Evolutionary conservation across 2,888 invertebrate genomes (phyloP).

Genomic region (Lottia scabra): DNA sequence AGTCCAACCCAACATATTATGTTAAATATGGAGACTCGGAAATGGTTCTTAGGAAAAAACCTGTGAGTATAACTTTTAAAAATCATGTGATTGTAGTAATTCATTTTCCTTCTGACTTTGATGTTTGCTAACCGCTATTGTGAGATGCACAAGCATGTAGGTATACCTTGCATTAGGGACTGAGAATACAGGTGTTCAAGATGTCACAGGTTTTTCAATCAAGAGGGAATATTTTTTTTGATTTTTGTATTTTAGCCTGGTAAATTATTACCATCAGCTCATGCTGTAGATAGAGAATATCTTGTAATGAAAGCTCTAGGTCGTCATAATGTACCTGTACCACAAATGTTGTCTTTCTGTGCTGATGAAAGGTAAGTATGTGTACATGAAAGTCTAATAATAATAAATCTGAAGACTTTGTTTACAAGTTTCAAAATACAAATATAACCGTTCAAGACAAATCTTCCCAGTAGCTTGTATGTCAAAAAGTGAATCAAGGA

Average conservation of each 20-base stretch:
- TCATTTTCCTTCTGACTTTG: background rate
- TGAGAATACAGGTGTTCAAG: too few species aligned
- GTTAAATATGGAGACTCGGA: conserved; percentile 63
- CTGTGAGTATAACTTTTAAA: conserved; percentile 65
- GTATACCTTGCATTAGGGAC: too few species aligned
- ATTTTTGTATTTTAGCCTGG: conserved; percentile 65
- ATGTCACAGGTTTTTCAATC: too few species aligned
- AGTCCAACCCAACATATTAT: conserved; percentile 71
- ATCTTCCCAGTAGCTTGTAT: too few species aligned
- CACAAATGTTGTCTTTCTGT: conserved; percentile 64
- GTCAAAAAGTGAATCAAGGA: too few species aligned
- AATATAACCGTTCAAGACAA: too few species aligned
- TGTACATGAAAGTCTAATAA: too few species aligned
- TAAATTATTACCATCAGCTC: conserved; percentile 69
- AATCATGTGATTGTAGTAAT: background rate
- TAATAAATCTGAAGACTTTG: too few species aligned
- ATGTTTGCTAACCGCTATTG: too few species aligned
- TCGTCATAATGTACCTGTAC: conserved; percentile 67
- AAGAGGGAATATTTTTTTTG: too few species aligned
- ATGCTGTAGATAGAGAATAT: conserved; percentile 70
- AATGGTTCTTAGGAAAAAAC: conserved; percentile 70
- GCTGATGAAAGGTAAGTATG: conserved; percentile 54
- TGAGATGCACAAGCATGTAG: too few species aligned
- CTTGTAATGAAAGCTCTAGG: conserved; percentile 67
- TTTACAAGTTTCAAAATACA: too few species aligned